phyloP scores from a whole-genome alignment of 2,888 invertebrate genomes.

The Clanis bilineata region DNA sequence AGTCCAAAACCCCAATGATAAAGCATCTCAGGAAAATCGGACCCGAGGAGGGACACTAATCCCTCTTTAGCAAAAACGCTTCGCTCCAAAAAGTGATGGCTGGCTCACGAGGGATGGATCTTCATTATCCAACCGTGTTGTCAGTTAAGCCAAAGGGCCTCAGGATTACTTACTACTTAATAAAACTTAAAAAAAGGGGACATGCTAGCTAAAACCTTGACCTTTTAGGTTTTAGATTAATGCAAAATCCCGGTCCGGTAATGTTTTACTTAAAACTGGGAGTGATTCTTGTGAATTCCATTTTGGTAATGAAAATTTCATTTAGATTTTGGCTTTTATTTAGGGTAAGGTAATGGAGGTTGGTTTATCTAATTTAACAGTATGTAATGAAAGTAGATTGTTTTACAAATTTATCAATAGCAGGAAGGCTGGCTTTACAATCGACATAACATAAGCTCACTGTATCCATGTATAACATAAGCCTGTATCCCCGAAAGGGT shows the following conservation, averaged over 20 bases:
- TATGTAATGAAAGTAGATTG: neutral
- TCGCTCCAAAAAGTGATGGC: conserved; percentile 80
- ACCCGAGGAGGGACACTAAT: conserved; percentile 77
- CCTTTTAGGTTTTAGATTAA: neutral
- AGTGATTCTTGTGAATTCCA: neutral
- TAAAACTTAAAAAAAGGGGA: conserved; percentile 61
- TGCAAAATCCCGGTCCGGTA: neutral
- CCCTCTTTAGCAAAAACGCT: conserved; percentile 83
- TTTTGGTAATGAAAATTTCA: neutral
- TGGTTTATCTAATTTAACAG: neutral
- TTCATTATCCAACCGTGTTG: conserved; percentile 79
- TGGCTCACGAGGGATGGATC: conserved; percentile 76
- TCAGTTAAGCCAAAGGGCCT: conserved; percentile 76
- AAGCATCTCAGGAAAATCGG: conserved; percentile 80
- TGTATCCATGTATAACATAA: too few relatives aligned
- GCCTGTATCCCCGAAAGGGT: too few relatives aligned
- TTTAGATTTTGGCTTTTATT: neutral
- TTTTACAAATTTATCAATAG: neutral
- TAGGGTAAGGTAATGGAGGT: neutral
- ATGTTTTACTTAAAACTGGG: neutral
- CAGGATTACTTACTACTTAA: conserved; percentile 70
- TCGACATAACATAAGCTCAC: too few relatives aligned
- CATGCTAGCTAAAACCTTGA: neutral
- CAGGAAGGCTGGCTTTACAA: neutral
- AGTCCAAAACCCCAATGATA: conserved; percentile 80